phyloP scores from a whole-genome alignment of 2,797 vertebrate genomes.

The Picus viridis region DNA sequence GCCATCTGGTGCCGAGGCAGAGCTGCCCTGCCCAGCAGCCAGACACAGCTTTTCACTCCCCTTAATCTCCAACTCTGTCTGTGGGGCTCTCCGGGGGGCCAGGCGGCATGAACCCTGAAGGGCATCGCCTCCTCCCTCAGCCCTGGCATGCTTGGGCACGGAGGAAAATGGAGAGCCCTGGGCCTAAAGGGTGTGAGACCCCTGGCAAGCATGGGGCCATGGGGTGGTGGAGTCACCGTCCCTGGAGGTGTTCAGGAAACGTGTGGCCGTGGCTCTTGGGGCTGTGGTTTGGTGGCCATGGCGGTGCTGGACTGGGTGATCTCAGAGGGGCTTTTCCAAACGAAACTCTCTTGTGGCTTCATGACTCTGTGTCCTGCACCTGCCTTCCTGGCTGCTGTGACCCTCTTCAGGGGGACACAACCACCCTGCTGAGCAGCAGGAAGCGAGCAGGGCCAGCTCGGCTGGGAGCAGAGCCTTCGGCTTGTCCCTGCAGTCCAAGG shows the following conservation, averaged over 20 bases:
- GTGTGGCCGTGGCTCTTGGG: too few relatives aligned
- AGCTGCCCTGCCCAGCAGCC: not conserved
- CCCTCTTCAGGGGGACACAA: not conserved
- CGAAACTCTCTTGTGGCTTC: too few relatives aligned
- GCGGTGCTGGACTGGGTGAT: too few relatives aligned
- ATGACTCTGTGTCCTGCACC: rapidly evolving
- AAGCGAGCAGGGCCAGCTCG: not conserved
- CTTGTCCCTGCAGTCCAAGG: rapidly evolving
- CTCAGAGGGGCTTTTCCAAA: too few relatives aligned
- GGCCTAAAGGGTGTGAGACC: rapidly evolving
- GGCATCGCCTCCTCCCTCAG: not conserved
- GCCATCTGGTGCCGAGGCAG: slow-evolving; percentile 68
- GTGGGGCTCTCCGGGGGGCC: not conserved
- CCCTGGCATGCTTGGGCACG: rapidly evolving
- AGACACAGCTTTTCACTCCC: not conserved
- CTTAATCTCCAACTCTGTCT: not conserved
- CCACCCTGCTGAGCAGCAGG: rapidly evolving
- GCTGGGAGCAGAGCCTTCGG: not conserved
- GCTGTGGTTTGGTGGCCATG: too few relatives aligned
- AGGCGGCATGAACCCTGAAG: not conserved
- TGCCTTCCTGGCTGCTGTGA: not conserved
- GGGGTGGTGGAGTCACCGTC: too few relatives aligned
- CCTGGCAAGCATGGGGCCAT: rapidly evolving
- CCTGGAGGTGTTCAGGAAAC: too few relatives aligned
- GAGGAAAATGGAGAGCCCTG: not conserved